phyloP scores from a whole-genome alignment of 2,888 invertebrate genomes.

The Pilophorus perplexus region DNA sequence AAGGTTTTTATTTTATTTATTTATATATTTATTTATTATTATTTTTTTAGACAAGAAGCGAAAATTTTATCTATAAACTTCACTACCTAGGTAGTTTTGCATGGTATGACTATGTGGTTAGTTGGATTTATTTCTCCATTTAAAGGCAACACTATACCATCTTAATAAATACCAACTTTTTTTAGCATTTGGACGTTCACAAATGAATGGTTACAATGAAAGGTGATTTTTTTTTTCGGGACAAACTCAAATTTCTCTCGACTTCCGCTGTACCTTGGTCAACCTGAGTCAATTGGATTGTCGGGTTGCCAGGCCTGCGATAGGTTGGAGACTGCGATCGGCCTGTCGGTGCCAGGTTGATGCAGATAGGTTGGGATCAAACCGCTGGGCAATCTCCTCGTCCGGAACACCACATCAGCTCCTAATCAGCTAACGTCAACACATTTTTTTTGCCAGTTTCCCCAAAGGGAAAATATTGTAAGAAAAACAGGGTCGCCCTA shows the following conservation, averaged over 20 bases:
- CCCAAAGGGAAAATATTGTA: constrained; percentile 18
- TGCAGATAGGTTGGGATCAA: background rate
- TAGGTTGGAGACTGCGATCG: constrained; percentile 1
- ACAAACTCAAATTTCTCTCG: too few relatives aligned
- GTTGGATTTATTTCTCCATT: too few relatives aligned
- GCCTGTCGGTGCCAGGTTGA: constrained; percentile 6
- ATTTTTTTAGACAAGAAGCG: too few relatives aligned
- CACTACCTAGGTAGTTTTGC: too few relatives aligned
- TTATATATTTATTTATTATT: too few relatives aligned
- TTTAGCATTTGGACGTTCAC: constrained; percentile 26
- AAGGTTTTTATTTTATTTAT: too few relatives aligned
- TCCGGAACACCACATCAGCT: constrained; percentile 31
- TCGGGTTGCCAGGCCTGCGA: constrained; percentile 17
- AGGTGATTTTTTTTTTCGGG: constrained; percentile 4
- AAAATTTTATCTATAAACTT: too few relatives aligned
- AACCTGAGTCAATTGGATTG: constrained; percentile 34
- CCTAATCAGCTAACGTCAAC: constrained; percentile 44
- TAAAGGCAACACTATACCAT: too few relatives aligned
- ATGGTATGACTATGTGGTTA: too few relatives aligned
- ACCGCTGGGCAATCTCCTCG: background rate
- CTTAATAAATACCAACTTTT: too few relatives aligned
- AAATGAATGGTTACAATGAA: constrained; percentile 22
- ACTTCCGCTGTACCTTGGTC: constrained; percentile 41
- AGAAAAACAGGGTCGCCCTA: too few relatives aligned
- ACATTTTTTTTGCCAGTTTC: constrained; percentile 33